Percentiles rank a stretch among this genome's conserved stretches.
Evolutionary conservation across 2,797 vertebrate genomes (phyloP).

Genomic region (Kryptolebias ocellatus): DNA sequence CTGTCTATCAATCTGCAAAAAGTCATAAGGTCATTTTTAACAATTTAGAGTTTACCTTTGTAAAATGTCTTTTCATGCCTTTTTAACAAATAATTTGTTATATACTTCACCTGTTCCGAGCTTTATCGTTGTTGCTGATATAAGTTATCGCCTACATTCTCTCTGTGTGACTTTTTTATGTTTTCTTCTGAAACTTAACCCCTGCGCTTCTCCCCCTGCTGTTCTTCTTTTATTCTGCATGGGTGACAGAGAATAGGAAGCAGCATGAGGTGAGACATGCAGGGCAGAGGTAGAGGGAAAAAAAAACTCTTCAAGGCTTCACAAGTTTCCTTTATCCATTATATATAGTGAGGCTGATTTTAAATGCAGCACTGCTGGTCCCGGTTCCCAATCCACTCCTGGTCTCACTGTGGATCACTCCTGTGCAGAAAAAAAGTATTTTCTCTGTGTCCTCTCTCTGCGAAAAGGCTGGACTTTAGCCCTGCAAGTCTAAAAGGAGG

Average conservation of each 20-base stretch:
- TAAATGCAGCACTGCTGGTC: slow-evolving; percentile 52
- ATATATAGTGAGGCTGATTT: slow-evolving; percentile 58
- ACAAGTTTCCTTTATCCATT: slow-evolving; percentile 61
- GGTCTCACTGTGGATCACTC: slow-evolving; percentile 32
- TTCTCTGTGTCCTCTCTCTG: slow-evolving; percentile 8
- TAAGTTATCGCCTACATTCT: slow-evolving; percentile 12
- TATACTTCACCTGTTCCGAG: neutral
- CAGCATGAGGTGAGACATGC: slow-evolving; percentile 36
- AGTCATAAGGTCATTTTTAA: neutral
- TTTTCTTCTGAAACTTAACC: slow-evolving; percentile 26
- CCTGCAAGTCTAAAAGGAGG: slow-evolving; percentile 28
- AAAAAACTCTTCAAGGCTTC: slow-evolving; percentile 42
- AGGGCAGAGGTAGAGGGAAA: slow-evolving; percentile 35
- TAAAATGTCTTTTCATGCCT: neutral
- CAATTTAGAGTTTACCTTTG: neutral
- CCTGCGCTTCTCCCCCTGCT: slow-evolving; percentile 21
- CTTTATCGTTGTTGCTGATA: neutral
- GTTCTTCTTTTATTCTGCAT: slow-evolving; percentile 42
- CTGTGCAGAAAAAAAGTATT: slow-evolving; percentile 39
- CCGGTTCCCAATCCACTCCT: slow-evolving; percentile 51
- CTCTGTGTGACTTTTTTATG: slow-evolving; percentile 2
- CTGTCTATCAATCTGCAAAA: neutral
- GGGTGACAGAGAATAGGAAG: slow-evolving; percentile 45
- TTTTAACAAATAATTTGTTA: neutral
- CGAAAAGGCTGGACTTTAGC: slow-evolving; percentile 25